Conservation (phyloP, 2,888 invertebrate genomes). For the Spodoptera picta region DNA sequence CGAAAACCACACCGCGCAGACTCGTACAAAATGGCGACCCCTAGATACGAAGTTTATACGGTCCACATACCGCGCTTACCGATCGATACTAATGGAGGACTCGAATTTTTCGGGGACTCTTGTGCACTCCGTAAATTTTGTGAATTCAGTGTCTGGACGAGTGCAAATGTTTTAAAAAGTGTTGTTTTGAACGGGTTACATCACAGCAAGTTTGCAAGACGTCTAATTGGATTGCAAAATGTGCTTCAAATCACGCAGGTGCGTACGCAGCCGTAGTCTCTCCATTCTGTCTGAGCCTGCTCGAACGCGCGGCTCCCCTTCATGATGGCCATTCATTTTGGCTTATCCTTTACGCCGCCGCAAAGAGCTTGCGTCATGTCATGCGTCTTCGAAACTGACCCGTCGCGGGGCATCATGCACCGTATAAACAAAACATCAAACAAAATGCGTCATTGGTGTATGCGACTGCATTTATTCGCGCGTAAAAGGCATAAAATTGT, state of each 20-base stretch:
- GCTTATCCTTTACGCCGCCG: constrained; percentile 88
- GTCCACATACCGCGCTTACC: constrained; percentile 85
- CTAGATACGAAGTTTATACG: constrained; percentile 86
- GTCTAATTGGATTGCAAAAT: constrained; percentile 84
- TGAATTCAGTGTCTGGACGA: constrained; percentile 79
- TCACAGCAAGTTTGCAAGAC: constrained; percentile 82
- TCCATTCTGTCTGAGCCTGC: constrained; percentile 96
- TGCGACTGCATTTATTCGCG: constrained; percentile 42
- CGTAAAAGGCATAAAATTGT: constrained; percentile 37
- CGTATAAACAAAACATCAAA: constrained; percentile 81
- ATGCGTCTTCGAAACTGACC: constrained; percentile 83
- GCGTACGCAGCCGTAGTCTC: constrained; percentile 98
- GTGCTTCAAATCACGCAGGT: constrained; percentile 94
- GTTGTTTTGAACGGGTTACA: constrained; percentile 85
- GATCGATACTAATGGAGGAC: constrained; percentile 91
- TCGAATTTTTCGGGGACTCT: constrained; percentile 84
- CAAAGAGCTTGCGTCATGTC: constrained; percentile 87
- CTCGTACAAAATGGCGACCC: constrained; percentile 91
- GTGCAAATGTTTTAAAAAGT: constrained; percentile 84
- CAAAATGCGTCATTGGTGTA: constrained; percentile 71
- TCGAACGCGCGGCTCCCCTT: constrained; percentile 90
- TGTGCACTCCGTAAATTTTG: constrained; percentile 79
- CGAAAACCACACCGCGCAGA: constrained; percentile 90
- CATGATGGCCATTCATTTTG: constrained; percentile 89
- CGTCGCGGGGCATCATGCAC: constrained; percentile 76